phyloP scores from a whole-genome alignment of 2,113 vertebrate genomes.

The Salvelinus alpinus region DNA sequence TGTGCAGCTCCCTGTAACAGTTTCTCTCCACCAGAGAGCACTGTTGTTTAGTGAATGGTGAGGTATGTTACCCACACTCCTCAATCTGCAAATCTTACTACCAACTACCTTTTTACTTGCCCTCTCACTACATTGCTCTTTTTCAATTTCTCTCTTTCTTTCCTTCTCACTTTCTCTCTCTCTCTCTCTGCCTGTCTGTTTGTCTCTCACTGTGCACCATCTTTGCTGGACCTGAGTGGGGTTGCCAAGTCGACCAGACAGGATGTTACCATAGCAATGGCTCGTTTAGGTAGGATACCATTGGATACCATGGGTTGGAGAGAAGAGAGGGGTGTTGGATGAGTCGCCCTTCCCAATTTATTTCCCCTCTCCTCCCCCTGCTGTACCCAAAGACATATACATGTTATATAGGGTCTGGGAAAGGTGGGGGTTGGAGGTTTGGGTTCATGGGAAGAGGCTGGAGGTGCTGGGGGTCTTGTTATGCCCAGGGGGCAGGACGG shows the following conservation, averaged over 20 bases:
- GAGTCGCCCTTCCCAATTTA: conserved; percentile 17
- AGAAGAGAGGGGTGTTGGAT: conserved; percentile 64
- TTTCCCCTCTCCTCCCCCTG: conserved; percentile 54
- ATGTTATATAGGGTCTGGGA: conserved; percentile 68
- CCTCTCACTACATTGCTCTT: background rate
- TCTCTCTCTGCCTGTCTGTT: background rate
- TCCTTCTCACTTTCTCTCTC: background rate
- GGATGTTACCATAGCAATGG: conserved; percentile 76
- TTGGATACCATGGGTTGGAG: conserved; percentile 58
- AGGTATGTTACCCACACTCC: no score
- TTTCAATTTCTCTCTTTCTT: background rate
- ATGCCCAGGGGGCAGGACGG: conserved; percentile 59
- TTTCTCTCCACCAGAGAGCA: conserved; percentile 25
- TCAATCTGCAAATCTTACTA: no score
- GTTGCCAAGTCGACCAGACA: conserved; percentile 75
- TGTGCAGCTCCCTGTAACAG: conserved; percentile 20
- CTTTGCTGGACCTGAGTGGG: conserved; percentile 67
- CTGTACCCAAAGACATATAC: conserved; percentile 66
- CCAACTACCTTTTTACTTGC: no score
- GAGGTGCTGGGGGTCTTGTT: conserved; percentile 49
- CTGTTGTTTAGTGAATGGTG: conserved; percentile 46
- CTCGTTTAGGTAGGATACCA: conserved; percentile 70
- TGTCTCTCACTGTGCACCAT: background rate
- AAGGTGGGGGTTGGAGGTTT: conserved; percentile 55
- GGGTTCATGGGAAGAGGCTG: background rate